Evolutionary conservation across 2,797 vertebrate genomes (phyloP).

Genomic region (Adrianichthys oophorus): DNA sequence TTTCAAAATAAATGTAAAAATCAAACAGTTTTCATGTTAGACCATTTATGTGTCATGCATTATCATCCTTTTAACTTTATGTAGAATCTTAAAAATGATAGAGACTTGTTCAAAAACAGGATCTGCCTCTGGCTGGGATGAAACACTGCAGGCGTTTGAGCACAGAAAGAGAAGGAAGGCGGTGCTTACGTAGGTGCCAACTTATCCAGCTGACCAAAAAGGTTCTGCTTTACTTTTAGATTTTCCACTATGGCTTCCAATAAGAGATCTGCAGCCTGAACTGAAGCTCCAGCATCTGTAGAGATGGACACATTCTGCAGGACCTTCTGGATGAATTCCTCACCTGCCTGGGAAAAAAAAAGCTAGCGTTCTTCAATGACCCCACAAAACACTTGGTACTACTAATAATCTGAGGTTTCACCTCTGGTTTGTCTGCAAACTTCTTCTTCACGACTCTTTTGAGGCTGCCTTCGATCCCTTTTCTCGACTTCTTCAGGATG

Average conservation of each 20-base stretch:
- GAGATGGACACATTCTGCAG: conserved; percentile 83
- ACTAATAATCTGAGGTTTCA: conserved; percentile 38
- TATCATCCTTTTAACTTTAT: too few species aligned
- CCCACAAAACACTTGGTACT: neutral
- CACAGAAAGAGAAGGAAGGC: conserved; percentile 14
- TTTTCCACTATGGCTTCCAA: conserved; percentile 97
- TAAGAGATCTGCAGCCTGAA: conserved; percentile 87
- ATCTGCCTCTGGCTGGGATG: neutral
- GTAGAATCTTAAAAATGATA: neutral
- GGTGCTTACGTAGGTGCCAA: conserved; percentile 86
- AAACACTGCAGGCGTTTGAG: neutral
- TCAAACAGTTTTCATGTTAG: too few species aligned
- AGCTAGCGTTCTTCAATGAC: neutral
- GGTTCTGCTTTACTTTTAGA: conserved; percentile 84
- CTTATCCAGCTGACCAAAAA: conserved; percentile 91
- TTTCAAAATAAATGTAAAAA: too few species aligned
- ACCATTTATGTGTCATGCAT: too few species aligned
- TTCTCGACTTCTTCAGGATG: conserved; percentile 87
- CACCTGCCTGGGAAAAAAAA: conserved; percentile 79
- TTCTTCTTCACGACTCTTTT: conserved; percentile 93
- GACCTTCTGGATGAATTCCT: conserved; percentile 87
- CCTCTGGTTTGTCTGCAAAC: conserved; percentile 94
- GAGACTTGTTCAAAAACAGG: neutral
- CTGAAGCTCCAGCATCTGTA: conserved; percentile 81
- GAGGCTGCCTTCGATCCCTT: conserved; percentile 88